Conservation (phyloP, 2,797 vertebrate genomes). For the Hypotaenidia okinawae region DNA sequence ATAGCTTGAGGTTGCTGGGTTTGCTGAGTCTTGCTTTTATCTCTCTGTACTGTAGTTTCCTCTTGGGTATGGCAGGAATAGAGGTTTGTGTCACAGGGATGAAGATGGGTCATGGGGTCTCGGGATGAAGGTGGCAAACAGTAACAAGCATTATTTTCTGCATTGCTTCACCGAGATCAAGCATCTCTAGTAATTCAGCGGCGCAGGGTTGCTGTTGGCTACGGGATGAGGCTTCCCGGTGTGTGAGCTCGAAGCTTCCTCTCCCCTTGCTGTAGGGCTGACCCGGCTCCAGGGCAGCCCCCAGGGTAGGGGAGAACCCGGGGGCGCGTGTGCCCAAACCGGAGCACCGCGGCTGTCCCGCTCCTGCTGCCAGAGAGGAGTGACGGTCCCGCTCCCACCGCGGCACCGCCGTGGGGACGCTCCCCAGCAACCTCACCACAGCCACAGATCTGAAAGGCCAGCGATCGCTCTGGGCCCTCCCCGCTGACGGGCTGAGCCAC, state of each 20-base stretch:
- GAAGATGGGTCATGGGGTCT: neutral
- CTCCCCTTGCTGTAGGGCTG: neutral
- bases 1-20: neutral
- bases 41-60: neutral
- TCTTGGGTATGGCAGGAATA: neutral
- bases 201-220: neutral
- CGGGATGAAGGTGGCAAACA: neutral
- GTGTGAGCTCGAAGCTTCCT: neutral
- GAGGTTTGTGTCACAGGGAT: neutral
- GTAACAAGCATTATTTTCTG: neutral
- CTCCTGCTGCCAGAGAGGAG: neutral
- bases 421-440: neutral
- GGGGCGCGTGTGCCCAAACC: fast-evolving
- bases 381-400: neutral
- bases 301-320: fast-evolving
- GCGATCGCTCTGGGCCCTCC: neutral
- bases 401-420: fast-evolving
- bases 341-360: neutral
- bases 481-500: too few species aligned
- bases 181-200: neutral
- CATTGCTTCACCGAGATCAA: neutral
- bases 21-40: neutral
- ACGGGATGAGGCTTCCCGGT: neutral
- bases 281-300: neutral
- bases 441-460: fast-evolving